Conservation (phyloP, 2,113 vertebrate species). For the Gavialis gangeticus region DNA sequence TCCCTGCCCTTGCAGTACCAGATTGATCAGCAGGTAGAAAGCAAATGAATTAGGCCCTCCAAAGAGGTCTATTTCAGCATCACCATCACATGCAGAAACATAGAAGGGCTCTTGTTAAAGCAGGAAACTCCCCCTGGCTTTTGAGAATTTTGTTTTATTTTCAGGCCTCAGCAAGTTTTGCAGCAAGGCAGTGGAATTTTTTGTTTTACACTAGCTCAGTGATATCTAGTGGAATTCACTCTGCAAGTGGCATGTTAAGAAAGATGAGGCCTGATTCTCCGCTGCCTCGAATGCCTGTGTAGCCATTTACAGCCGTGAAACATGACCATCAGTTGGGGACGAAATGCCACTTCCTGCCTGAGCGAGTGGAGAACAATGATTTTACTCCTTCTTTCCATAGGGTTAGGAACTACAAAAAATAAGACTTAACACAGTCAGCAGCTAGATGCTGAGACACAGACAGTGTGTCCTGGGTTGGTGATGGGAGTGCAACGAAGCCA, state of each 20-base stretch:
- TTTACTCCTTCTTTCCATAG: background rate
- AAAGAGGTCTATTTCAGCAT: background rate
- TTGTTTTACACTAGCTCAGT: background rate
- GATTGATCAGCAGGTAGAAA: background rate
- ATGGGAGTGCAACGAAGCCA: background rate
- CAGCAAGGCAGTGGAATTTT: background rate
- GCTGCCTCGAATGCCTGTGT: background rate
- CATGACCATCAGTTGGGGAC: background rate
- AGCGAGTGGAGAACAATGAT: background rate
- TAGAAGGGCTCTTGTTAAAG: background rate
- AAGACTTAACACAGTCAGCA: background rate
- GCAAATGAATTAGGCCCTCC: background rate
- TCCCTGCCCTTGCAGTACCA: background rate
- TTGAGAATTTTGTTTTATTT: background rate
- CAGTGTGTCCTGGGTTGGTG: background rate
- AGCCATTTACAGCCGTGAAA: background rate
- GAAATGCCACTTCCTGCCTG: background rate
- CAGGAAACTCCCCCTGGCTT: background rate
- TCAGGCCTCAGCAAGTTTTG: background rate
- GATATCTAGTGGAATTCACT: background rate
- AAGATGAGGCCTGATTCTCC: background rate
- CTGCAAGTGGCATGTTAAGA: background rate
- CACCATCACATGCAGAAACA: background rate
- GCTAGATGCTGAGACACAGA: background rate
- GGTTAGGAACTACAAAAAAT: background rate